A percentile compares a stretch with the other conserved stretches of the same genome.
These are phyloP conservation scores for Crossocerus cetratus DNA, from an alignment of 2,888 invertebrate genomes.

Conservation along the genomic window DNA sequence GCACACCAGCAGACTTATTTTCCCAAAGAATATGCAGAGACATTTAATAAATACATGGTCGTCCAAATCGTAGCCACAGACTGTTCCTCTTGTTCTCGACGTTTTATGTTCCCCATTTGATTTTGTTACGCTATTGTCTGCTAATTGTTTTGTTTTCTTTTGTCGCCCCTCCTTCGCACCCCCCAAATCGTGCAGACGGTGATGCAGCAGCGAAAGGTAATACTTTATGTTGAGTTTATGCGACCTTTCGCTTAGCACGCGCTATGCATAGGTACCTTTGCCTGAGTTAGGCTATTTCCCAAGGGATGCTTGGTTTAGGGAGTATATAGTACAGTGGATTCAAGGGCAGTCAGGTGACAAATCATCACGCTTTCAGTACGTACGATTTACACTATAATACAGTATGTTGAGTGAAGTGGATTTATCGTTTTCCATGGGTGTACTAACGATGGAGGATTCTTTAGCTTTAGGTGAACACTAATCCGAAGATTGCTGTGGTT, in stretches of 20 bases:
- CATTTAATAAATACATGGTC: no score
- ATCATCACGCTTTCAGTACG: conserved; percentile 38
- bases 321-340: conserved; percentile 20
- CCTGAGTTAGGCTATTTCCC: conserved; percentile 2
- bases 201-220: conserved; percentile 73
- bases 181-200: conserved; percentile 70
- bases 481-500: no score
- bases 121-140: conserved; percentile 71
- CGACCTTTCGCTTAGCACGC: conserved; percentile 19
- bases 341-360: conserved; percentile 2
- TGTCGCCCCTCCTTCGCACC: conserved; percentile 63
- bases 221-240: conserved; percentile 62
- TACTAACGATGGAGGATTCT: background rate
- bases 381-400: conserved; percentile 14
- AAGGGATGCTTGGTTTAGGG: conserved; percentile 1
- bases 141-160: conserved; percentile 67
- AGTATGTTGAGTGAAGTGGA: no score
- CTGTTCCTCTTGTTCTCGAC: background rate
- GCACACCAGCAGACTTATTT: no score
- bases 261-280: background rate
- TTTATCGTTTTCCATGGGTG: no score
- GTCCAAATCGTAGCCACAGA: no score
- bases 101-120: conserved; percentile 34
- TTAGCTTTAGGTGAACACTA: background rate
- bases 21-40: no score